Evolutionary conservation across 2,888 invertebrate species (phyloP).

Genomic region (Dendrolimus houi): DNA sequence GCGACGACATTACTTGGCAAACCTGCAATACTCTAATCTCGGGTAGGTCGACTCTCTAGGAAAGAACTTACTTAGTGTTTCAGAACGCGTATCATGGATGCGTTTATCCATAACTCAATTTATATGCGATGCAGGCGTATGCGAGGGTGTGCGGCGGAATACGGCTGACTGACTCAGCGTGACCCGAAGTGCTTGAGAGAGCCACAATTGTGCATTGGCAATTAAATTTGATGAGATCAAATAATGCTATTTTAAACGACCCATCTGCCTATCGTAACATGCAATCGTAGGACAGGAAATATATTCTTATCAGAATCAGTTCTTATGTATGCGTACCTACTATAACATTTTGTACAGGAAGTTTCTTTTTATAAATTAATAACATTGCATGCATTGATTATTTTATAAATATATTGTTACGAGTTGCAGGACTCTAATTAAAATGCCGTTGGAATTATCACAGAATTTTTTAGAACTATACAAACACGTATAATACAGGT

Average conservation of each 20-base stretch:
- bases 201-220: conserved; percentile 57
- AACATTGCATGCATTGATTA: too few species aligned
- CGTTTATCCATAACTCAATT: conserved; percentile 36
- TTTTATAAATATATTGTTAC: too few species aligned
- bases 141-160: conserved; percentile 11
- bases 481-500: too few species aligned
- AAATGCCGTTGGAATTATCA: too few species aligned
- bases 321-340: not conserved
- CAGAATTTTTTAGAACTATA: too few species aligned
- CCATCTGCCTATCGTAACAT: conserved; percentile 30
- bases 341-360: not conserved
- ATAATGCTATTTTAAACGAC: conserved; percentile 58
- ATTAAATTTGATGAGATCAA: conserved; percentile 67
- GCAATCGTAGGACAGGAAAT: not conserved
- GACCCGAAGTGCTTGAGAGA: conserved; percentile 52
- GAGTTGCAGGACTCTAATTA: too few species aligned
- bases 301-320: not conserved
- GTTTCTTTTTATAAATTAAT: too few species aligned
- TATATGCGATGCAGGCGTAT: conserved; percentile 30
- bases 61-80: conserved; percentile 23
- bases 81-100: conserved; percentile 26
- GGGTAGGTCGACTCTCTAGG: conserved; percentile 7
- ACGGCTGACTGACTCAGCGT: conserved; percentile 38
- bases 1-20: not conserved
- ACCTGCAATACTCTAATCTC: not conserved